Conservation (phyloP, 2,113 vertebrate genomes). For the Myotis davidii region DNA sequence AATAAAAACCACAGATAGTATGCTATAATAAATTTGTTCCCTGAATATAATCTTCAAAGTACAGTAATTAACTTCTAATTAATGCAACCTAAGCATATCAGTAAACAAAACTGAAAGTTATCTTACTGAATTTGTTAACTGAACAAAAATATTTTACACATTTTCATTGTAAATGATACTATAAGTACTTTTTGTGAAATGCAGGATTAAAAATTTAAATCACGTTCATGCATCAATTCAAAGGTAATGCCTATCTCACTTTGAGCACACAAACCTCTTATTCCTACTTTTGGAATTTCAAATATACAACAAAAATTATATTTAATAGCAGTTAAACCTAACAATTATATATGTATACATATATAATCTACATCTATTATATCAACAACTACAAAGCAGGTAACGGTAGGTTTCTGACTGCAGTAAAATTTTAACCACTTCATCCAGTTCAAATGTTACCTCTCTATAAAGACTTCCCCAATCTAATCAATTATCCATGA, state of each 20-base stretch:
- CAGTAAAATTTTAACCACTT: not conserved
- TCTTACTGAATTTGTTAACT: not conserved
- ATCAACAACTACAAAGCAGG: not conserved
- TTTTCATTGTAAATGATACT: not conserved
- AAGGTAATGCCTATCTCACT: not conserved
- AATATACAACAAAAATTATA: not conserved
- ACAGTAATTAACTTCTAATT: conserved; percentile 1
- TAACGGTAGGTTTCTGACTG: not conserved
- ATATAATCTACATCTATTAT: not conserved
- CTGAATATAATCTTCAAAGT: not conserved
- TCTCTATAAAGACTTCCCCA: not conserved
- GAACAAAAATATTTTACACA: not conserved
- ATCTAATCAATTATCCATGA: not conserved
- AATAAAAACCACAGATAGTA: not conserved
- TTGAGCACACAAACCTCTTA: not conserved
- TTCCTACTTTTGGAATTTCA: not conserved
- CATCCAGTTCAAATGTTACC: not conserved
- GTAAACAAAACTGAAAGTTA: conserved; percentile 23
- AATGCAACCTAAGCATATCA: not conserved
- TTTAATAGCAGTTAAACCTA: not conserved
- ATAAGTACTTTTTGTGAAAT: not conserved
- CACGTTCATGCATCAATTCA: not conserved
- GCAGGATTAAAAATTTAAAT: not conserved
- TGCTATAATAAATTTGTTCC: not conserved
- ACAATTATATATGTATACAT: not conserved